These are phyloP conservation scores for Myzus persicae DNA, from an alignment of 1,140 invertebrate genomes.

Conservation along the genomic window DNA sequence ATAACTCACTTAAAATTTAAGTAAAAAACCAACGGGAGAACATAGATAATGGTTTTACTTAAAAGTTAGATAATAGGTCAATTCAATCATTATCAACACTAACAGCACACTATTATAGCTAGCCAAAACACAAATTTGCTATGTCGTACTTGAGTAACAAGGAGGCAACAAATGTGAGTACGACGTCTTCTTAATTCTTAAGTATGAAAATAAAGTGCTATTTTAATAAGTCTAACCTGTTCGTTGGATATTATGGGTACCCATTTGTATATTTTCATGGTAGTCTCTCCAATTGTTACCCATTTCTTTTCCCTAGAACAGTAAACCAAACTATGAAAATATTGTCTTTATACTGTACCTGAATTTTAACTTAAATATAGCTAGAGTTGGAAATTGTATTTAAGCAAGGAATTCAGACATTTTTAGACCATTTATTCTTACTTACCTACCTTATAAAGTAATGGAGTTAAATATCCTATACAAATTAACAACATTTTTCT, in stretches of 20 bases:
- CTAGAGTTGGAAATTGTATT: not conserved
- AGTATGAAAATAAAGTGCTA: constrained; percentile 59
- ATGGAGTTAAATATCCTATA: not conserved
- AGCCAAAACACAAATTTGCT: too few species aligned
- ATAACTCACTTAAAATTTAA: too few species aligned
- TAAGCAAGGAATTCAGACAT: not conserved
- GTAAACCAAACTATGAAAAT: constrained; percentile 55
- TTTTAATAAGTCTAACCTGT: constrained; percentile 66
- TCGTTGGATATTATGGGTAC: constrained; percentile 86
- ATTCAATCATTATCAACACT: too few species aligned
- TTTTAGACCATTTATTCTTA: not conserved
- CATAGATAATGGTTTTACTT: too few species aligned
- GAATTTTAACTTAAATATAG: not conserved
- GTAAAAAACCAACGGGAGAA: too few species aligned
- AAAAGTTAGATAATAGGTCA: too few species aligned
- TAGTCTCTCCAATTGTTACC: constrained; percentile 97
- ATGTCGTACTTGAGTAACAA: too few species aligned
- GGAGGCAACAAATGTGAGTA: too few species aligned
- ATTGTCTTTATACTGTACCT: not conserved
- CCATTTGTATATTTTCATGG: constrained; percentile 99
- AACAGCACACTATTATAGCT: too few species aligned
- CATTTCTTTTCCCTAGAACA: constrained; percentile 93
- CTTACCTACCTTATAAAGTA: not conserved
- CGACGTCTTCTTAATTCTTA: too few species aligned
- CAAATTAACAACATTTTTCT: not conserved